Percentiles rank a stretch among this genome's conserved stretches.
These are phyloP conservation scores for Melanotaenia parkinsoni DNA, from an alignment of 2,797 vertebrate species.

Conservation along the genomic window DNA sequence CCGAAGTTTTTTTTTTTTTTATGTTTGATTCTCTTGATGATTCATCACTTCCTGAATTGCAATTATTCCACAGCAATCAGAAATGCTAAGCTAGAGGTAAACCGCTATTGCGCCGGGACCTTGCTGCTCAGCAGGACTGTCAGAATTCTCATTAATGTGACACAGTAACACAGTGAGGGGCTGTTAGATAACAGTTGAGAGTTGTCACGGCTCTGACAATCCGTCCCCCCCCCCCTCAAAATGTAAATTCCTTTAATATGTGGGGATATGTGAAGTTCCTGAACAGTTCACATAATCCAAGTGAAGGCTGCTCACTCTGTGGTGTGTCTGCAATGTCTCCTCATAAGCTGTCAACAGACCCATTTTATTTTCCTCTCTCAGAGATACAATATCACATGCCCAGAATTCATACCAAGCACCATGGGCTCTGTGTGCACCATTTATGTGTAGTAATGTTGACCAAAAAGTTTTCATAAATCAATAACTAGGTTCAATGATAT, in stretches of 20 bases:
- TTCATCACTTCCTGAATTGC: constrained; percentile 20
- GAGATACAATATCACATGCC: constrained; percentile 1
- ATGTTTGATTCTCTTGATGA: not conserved
- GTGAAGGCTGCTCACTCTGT: constrained; percentile 6
- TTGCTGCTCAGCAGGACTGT: constrained; percentile 27
- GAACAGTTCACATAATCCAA: constrained; percentile 30
- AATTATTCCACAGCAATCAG: constrained; percentile 35
- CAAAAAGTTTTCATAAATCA: constrained; percentile 31
- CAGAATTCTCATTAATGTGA: constrained; percentile 54
- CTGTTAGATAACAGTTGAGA: constrained; percentile 52
- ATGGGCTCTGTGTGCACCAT: not conserved
- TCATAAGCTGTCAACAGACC: constrained; percentile 24
- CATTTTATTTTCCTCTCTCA: constrained; percentile 14
- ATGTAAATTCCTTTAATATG: constrained; percentile 47
- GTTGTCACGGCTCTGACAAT: constrained; percentile 39
- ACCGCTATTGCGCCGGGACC: constrained; percentile 11
- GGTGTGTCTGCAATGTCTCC: constrained; percentile 21
- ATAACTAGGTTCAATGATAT: constrained; percentile 25
- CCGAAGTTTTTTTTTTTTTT: not conserved
- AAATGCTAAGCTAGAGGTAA: constrained; percentile 6
- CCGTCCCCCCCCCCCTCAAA: constrained; percentile 32
- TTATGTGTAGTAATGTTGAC: constrained; percentile 17
- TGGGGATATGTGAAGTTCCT: constrained; percentile 28
- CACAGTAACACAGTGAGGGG: constrained; percentile 46
- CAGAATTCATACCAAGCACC: constrained; percentile 25